phyloP scores from a whole-genome alignment of 1,140 invertebrate genomes.

The Drosophila murphyi region DNA sequence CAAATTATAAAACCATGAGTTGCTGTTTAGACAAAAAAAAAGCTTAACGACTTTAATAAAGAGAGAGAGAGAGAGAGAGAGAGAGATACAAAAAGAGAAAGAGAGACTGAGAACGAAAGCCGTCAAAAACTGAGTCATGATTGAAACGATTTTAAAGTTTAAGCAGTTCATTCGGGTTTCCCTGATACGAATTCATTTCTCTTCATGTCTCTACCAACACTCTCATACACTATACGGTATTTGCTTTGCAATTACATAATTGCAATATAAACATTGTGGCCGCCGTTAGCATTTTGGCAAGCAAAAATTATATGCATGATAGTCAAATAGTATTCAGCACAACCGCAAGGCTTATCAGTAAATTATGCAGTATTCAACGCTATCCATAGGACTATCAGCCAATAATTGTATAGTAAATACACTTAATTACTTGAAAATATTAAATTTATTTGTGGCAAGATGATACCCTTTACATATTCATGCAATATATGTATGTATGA shows the following conservation, averaged over 20 bases:
- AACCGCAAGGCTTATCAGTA: conserved; percentile 35
- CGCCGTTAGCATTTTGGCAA: conserved; percentile 38
- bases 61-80: too few species aligned
- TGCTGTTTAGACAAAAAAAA: too few species aligned
- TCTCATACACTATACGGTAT: neutral
- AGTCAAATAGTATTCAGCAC: conserved; percentile 39
- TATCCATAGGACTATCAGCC: conserved; percentile 36
- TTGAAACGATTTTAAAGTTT: too few species aligned
- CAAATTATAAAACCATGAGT: neutral
- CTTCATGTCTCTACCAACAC: too few species aligned
- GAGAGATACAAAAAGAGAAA: too few species aligned
- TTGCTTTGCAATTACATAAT: conserved; percentile 21
- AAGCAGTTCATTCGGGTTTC: too few species aligned
- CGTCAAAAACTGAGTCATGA: too few species aligned
- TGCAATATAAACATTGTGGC: conserved; percentile 17
- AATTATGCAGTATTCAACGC: conserved; percentile 36
- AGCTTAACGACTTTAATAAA: too few species aligned
- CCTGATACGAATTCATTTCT: too few species aligned
- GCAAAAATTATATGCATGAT: conserved; percentile 25
- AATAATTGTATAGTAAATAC: conserved; percentile 54
- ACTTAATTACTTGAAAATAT: conserved; percentile 8
- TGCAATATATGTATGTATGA: neutral
- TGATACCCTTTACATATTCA: too few species aligned
- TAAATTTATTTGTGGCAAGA: neutral
- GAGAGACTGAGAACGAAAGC: too few species aligned